phyloP scores from a whole-genome alignment of 2,113 vertebrate species.

The Orthonyx spaldingii region DNA sequence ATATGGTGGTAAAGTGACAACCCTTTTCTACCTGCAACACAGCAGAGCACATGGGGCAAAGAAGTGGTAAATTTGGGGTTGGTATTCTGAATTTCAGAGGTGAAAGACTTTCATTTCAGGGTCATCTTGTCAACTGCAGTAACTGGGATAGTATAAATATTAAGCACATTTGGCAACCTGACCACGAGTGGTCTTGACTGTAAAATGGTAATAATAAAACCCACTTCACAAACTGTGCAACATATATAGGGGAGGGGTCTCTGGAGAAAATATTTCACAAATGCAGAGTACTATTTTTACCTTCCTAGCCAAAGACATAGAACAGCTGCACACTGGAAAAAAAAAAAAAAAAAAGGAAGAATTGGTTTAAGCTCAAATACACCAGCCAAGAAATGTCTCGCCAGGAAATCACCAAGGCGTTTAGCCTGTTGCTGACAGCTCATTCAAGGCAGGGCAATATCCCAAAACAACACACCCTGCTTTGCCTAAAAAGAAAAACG shows the following conservation, averaged over 20 bases:
- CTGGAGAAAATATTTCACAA: not conserved
- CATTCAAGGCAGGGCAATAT: not conserved
- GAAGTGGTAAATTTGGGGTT: not conserved
- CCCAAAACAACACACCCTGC: not conserved
- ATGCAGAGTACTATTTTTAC: not conserved
- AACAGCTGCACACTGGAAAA: not conserved
- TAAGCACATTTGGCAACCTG: not conserved
- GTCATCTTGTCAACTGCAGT: not conserved
- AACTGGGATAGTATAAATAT: not conserved
- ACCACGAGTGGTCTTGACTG: not conserved
- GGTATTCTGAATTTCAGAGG: not conserved
- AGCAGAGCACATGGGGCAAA: not conserved
- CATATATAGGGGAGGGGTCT: not conserved
- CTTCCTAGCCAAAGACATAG: not conserved
- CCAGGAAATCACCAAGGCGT: conserved; percentile 17
- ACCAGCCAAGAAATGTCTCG: not conserved
- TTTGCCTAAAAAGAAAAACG: not conserved
- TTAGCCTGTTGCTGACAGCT: conserved; percentile 19
- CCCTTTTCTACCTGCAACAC: not conserved
- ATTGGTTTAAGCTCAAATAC: not conserved
- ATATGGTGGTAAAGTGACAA: not conserved
- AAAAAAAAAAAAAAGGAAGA: not conserved
- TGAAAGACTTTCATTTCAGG: not conserved
- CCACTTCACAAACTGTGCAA: not conserved
- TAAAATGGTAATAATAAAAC: not conserved